Conservation (phyloP, 2,797 vertebrate genomes). For the Luscinia luscinia region DNA sequence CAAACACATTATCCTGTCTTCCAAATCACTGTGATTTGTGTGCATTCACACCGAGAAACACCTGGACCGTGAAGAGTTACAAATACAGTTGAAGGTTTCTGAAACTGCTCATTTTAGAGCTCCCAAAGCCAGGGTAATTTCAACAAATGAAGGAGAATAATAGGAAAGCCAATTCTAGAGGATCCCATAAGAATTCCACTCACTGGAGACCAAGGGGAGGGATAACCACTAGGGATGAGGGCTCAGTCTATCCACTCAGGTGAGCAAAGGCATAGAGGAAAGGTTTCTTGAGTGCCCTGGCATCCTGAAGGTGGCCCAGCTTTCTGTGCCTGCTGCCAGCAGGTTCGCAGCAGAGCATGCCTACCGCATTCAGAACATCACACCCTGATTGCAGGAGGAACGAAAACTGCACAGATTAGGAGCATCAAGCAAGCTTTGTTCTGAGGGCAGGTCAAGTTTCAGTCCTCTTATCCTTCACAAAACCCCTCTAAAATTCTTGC, state of each 20-base stretch:
- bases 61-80: background rate
- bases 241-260: background rate
- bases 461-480: background rate
- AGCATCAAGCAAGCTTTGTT: background rate
- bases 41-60: background rate
- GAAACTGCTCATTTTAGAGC: background rate
- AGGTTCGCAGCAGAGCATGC: background rate
- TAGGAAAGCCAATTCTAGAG: background rate
- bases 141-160: background rate
- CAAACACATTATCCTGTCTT: background rate
- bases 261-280: background rate
- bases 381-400: background rate
- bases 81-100: background rate
- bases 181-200: background rate
- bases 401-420: background rate
- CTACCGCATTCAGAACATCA: background rate
- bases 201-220: background rate
- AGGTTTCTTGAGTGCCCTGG: background rate
- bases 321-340: background rate
- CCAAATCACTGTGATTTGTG: background rate
- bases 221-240: background rate
- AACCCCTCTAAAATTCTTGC: background rate
- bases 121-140: background rate
- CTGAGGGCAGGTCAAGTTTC: background rate
- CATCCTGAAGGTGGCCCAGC: background rate